These are phyloP conservation scores for Emydoidea blandingii DNA, from an alignment of 2,797 vertebrate species.

Conservation along the genomic window DNA sequence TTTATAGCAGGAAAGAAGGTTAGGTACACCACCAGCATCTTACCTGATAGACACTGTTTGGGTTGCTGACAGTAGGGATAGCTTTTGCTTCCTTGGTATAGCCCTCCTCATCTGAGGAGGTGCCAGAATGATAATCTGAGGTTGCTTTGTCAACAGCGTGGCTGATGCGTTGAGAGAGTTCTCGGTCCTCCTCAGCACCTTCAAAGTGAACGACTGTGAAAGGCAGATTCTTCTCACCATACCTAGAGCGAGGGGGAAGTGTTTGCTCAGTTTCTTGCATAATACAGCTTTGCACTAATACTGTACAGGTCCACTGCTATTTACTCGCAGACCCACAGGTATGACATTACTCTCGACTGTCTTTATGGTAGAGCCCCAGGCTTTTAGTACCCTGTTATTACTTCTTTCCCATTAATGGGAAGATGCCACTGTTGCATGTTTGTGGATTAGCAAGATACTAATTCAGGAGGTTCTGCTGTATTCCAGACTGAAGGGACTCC, in stretches of 20 bases:
- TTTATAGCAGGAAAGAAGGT: neutral
- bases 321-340: neutral
- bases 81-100: conserved; percentile 79
- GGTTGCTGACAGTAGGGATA: conserved; percentile 95
- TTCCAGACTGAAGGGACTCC: neutral
- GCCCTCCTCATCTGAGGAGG: conserved; percentile 90
- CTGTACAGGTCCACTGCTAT: rapidly evolving
- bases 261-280: neutral
- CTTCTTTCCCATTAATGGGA: neutral
- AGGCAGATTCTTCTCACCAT: conserved; percentile 90
- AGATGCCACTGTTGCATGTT: neutral
- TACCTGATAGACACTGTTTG: conserved; percentile 97
- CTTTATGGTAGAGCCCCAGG: neutral
- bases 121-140: conserved; percentile 82
- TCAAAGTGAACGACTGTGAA: conserved; percentile 88
- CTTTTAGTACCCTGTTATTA: neutral
- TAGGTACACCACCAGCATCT: neutral
- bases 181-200: conserved; percentile 73
- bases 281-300: rapidly evolving
- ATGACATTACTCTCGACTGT: too few species aligned
- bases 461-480: neutral
- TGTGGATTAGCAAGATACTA: neutral
- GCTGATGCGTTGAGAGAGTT: conserved; percentile 88
- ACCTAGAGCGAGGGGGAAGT: conserved; percentile 78
- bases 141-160: conserved; percentile 89